Evolutionary conservation across 2,888 invertebrate species (phyloP).

Genomic region (Eugnorisma glareosa): DNA sequence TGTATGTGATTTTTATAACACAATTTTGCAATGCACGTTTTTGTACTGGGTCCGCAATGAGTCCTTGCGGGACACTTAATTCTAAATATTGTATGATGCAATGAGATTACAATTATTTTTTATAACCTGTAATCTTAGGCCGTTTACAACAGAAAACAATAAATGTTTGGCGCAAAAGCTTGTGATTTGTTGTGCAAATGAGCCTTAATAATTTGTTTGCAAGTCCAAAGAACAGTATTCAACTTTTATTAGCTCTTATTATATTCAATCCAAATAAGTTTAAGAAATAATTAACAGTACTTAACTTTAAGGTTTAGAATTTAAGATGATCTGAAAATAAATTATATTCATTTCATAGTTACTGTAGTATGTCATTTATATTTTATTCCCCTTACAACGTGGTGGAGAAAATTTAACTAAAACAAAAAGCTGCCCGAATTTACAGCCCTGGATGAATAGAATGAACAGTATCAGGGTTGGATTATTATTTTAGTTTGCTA

Average conservation of each 20-base stretch:
- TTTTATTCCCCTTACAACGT: not conserved
- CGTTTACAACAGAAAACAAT: not conserved
- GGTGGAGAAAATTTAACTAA: not conserved
- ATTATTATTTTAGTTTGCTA: not conserved
- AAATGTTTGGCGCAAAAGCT: not conserved
- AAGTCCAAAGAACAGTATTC: conserved; percentile 8
- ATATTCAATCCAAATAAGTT: not conserved
- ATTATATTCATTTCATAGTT: not conserved
- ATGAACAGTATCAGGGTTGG: not conserved
- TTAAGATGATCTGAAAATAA: conserved; percentile 35
- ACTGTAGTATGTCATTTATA: conserved; percentile 5
- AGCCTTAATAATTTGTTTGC: not conserved
- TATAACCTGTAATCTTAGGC: not conserved
- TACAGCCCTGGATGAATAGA: not conserved
- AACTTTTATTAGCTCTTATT: not conserved
- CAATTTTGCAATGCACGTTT: too few relatives aligned
- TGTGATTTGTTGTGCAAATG: too few relatives aligned
- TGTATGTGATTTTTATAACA: too few relatives aligned
- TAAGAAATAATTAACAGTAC: not conserved
- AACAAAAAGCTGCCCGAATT: not conserved
- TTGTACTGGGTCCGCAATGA: not conserved
- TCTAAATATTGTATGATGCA: not conserved
- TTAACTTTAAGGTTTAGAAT: conserved; percentile 1
- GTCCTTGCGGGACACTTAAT: not conserved
- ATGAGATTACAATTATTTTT: not conserved